These are phyloP conservation scores for Protaetia brevitarsis DNA, from an alignment of 1,140 invertebrate genomes.

Conservation along the genomic window DNA sequence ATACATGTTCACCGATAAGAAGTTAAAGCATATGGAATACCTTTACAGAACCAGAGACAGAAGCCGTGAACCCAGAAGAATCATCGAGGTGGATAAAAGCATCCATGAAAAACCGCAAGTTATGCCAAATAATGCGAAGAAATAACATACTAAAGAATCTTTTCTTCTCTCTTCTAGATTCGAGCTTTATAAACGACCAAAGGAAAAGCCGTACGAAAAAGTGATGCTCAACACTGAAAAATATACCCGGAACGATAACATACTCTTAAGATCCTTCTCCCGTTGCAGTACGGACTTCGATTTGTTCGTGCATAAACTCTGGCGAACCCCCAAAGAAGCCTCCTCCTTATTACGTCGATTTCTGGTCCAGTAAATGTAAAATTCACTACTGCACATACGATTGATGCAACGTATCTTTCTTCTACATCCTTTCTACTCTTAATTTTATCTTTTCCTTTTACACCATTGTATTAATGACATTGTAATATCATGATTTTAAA, in stretches of 20 bases:
- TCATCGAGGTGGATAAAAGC: neutral
- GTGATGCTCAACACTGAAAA: slow-evolving; percentile 1
- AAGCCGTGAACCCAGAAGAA: neutral
- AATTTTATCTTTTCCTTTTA: too few relatives aligned
- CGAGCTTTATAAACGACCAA: neutral
- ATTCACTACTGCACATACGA: slow-evolving; percentile 15
- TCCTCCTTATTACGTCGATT: slow-evolving; percentile 23
- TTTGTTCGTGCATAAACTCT: slow-evolving; percentile 13
- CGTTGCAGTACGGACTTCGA: slow-evolving; percentile 15
- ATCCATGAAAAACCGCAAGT: slow-evolving; percentile 16
- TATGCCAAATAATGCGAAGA: neutral
- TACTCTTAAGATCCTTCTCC: neutral
- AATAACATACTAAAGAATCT: neutral
- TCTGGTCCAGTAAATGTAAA: slow-evolving; percentile 8
- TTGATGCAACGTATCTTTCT: neutral
- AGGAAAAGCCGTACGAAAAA: slow-evolving; percentile 6
- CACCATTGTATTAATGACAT: neutral
- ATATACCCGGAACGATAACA: neutral
- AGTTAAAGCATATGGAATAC: slow-evolving; percentile 17
- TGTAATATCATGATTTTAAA: neutral
- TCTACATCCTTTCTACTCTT: neutral
- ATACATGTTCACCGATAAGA: slow-evolving; percentile 25
- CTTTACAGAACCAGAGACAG: slow-evolving; percentile 18
- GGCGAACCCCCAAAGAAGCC: neutral
- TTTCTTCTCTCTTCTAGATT: neutral